Percentiles rank a stretch among this genome's conserved stretches.
phyloP scores from a whole-genome alignment of 2,888 invertebrate genomes.

The Allygus modestus region DNA sequence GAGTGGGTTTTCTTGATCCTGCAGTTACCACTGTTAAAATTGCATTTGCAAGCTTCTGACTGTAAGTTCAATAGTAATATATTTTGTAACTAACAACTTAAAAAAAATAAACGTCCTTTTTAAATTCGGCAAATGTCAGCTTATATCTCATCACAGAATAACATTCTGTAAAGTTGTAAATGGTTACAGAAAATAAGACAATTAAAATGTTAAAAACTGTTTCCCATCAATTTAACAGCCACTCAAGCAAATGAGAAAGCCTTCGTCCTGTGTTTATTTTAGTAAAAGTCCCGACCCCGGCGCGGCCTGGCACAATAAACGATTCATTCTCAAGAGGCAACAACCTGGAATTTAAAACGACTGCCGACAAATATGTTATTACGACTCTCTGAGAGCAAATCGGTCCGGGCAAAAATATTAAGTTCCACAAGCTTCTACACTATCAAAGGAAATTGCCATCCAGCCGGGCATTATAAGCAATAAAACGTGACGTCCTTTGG shows the following conservation, averaged over 20 bases:
- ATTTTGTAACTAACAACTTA: too few species aligned
- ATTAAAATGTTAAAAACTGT: not conserved
- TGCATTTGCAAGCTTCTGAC: too few species aligned
- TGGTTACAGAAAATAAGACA: too few species aligned
- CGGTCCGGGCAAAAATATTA: slow-evolving; percentile 19
- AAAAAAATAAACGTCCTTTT: too few species aligned
- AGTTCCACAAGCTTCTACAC: not conserved
- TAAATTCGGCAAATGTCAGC: too few species aligned
- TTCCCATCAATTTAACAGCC: not conserved
- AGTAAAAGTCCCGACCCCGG: not conserved
- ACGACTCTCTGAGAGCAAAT: slow-evolving; percentile 14
- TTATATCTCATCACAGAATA: too few species aligned
- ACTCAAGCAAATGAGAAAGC: not conserved
- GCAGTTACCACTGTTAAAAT: too few species aligned
- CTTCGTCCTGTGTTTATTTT: not conserved
- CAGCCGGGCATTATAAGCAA: slow-evolving; percentile 24
- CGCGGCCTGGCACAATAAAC: not conserved
- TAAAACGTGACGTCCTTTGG: slow-evolving; percentile 46
- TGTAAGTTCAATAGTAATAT: too few species aligned
- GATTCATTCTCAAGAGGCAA: not conserved
- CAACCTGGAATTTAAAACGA: slow-evolving; percentile 22
- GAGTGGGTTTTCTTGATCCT: too few species aligned
- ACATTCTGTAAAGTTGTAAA: too few species aligned
- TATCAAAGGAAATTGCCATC: slow-evolving; percentile 20
- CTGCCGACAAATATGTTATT: slow-evolving; percentile 17